phyloP scores from a whole-genome alignment of 2,797 vertebrate species.

The Spinus olivaceus region DNA sequence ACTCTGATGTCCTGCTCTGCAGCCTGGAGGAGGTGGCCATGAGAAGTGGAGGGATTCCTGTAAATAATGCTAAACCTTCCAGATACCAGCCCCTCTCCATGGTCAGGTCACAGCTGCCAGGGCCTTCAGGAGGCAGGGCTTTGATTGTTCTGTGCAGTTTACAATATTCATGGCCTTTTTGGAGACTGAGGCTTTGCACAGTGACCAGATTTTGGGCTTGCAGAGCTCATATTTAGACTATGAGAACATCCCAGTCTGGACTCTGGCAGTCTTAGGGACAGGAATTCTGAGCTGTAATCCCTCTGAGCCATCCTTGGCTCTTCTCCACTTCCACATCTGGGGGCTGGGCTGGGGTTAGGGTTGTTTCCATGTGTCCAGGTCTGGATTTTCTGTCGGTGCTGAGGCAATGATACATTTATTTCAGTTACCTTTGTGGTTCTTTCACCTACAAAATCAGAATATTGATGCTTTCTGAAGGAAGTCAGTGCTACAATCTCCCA shows the following conservation, averaged over 20 bases:
- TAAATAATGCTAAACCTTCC: not conserved
- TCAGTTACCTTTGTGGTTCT: not conserved
- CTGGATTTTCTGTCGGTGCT: not conserved
- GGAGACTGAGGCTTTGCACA: not conserved
- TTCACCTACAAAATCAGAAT: not conserved
- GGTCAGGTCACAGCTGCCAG: not conserved
- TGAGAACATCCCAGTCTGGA: not conserved
- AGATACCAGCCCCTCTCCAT: accelerated
- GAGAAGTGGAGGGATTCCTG: not conserved
- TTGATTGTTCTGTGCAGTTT: not conserved
- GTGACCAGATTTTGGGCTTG: not conserved
- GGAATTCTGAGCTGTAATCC: not conserved
- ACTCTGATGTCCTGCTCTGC: not conserved
- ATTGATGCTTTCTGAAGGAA: not conserved
- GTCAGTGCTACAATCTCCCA: not conserved
- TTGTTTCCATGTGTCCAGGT: not conserved
- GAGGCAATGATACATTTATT: not conserved
- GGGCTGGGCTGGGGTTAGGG: not conserved
- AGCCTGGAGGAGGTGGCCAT: not conserved
- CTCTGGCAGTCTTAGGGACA: not conserved
- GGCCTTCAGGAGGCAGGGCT: not conserved
- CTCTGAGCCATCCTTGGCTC: not conserved
- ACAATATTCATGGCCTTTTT: not conserved
- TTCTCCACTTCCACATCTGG: not conserved
- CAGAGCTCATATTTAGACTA: not conserved